phyloP scores from a whole-genome alignment of 2,113 vertebrate genomes.

The Gallinago undulata region DNA sequence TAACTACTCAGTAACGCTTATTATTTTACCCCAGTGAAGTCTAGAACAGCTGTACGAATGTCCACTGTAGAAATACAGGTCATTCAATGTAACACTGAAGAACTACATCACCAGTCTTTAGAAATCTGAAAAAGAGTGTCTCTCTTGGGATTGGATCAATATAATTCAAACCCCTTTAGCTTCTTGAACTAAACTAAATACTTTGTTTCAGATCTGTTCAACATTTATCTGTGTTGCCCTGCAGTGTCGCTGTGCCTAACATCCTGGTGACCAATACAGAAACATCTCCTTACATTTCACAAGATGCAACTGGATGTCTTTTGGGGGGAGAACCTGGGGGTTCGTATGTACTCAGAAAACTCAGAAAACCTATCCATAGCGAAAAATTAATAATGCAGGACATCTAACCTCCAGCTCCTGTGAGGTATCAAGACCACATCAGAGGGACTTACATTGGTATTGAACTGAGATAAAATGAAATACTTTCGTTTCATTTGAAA shows the following conservation, averaged over 20 bases:
- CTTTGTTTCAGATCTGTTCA: not conserved
- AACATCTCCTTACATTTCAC: not conserved
- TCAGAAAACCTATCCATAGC: not conserved
- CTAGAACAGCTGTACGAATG: not conserved
- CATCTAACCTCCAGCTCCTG: not conserved
- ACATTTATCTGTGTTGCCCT: not conserved
- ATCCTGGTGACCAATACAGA: not conserved
- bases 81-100: not conserved
- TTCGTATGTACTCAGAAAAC: rapidly evolving
- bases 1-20: not conserved
- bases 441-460: not conserved
- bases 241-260: not conserved
- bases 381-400: not conserved
- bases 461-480: not conserved
- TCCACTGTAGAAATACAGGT: not conserved
- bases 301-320: not conserved
- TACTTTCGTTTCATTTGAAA: conserved; percentile 33
- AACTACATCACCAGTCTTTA: not conserved
- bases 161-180: not conserved
- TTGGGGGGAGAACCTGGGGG: not conserved
- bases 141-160: not conserved
- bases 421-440: not conserved
- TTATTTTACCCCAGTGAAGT: not conserved
- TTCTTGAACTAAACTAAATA: not conserved
- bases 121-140: not conserved